Conservation (phyloP, 2,113 vertebrate species). For the Zosterops japonicus region DNA sequence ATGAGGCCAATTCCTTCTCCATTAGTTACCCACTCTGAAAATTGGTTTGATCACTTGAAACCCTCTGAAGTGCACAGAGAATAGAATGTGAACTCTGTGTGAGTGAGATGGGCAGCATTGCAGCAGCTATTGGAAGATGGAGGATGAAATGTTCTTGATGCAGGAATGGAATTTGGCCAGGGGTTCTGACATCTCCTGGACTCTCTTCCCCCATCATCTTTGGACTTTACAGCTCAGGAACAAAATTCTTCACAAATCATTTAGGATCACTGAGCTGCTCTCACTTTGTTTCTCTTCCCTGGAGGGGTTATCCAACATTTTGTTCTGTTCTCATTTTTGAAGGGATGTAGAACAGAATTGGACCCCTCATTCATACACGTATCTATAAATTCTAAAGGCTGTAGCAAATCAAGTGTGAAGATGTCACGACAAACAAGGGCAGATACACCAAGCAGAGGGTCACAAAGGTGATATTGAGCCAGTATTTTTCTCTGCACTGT, state of each 20-base stretch:
- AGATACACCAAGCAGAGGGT: background rate
- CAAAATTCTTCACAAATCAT: background rate
- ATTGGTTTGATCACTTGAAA: background rate
- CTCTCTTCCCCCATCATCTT: rapidly evolving
- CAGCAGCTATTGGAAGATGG: background rate
- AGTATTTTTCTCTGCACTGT: background rate
- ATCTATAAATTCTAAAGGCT: background rate
- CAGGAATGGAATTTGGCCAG: background rate
- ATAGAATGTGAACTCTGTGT: background rate
- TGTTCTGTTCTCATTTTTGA: background rate
- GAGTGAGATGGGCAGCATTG: background rate
- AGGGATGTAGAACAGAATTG: background rate
- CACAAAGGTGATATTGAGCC: background rate
- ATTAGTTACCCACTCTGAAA: background rate
- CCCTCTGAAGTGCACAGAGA: background rate
- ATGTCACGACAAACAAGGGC: background rate
- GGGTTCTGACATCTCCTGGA: background rate
- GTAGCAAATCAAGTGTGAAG: background rate
- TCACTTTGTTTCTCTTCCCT: background rate
- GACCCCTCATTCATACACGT: background rate
- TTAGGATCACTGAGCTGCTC: background rate
- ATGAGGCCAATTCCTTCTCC: background rate
- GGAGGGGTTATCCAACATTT: background rate
- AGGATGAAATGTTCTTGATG: background rate
- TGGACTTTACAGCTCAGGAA: background rate